Percentiles rank a stretch among this genome's conserved stretches.
Evolutionary conservation across 2,888 invertebrate species (phyloP).

Genomic region (Hirtodrosophila duncani): DNA sequence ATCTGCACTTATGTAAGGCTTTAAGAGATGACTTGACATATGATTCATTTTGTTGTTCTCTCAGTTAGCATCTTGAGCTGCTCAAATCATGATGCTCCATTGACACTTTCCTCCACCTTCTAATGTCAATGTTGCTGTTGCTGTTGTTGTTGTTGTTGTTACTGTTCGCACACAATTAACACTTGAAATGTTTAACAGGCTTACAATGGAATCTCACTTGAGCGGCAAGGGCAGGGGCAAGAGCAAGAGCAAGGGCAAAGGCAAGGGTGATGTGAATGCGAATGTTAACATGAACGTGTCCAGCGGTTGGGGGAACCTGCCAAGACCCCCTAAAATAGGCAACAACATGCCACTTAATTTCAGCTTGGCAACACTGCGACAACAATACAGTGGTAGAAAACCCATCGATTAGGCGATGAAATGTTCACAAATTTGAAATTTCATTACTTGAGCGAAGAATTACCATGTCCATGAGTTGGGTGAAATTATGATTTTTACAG

Average conservation of each 20-base stretch:
- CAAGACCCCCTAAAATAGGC: constrained; percentile 13
- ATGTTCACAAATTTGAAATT: too few relatives aligned
- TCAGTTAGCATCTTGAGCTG: constrained; percentile 15
- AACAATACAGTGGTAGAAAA: constrained; percentile 41
- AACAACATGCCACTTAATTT: constrained; percentile 60
- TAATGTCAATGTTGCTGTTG: not conserved
- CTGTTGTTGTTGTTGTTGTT: constrained; percentile 52
- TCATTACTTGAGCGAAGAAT: too few relatives aligned
- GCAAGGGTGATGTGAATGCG: not conserved
- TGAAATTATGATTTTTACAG: too few relatives aligned
- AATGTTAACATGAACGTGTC: too few relatives aligned
- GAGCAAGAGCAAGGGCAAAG: constrained; percentile 7
- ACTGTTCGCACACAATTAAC: constrained; percentile 64
- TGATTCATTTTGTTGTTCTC: not conserved
- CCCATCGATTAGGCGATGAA: too few relatives aligned
- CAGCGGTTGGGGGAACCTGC: constrained; percentile 1
- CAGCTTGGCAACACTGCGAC: constrained; percentile 32
- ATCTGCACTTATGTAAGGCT: too few relatives aligned
- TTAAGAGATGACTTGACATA: too few relatives aligned
- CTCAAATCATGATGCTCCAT: constrained; percentile 28
- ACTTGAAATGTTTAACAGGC: constrained; percentile 56
- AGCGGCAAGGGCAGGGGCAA: constrained; percentile 2
- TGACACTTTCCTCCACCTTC: constrained; percentile 1
- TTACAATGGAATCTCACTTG: constrained; percentile 36
- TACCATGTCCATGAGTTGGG: too few relatives aligned